Percentiles rank a stretch among this genome's conserved stretches.
These are phyloP conservation scores for Lithobates sylvaticus DNA, from an alignment of 2,797 vertebrate genomes.

Conservation along the genomic window DNA sequence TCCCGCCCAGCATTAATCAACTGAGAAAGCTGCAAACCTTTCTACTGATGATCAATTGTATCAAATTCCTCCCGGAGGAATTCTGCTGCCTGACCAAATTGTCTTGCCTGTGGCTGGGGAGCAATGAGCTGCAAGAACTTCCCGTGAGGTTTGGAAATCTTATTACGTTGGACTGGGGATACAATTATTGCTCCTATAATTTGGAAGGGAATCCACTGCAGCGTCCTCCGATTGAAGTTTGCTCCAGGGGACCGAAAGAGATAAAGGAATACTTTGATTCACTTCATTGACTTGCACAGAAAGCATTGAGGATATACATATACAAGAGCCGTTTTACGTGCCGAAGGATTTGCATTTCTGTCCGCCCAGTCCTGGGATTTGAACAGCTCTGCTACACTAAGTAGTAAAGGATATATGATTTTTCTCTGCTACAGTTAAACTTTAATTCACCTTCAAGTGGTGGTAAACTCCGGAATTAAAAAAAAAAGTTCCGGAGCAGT, in stretches of 20 bases:
- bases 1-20: constrained; percentile 61
- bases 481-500: too few species aligned
- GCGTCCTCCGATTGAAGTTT: constrained; percentile 67
- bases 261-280: constrained; percentile 69
- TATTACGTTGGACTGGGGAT: constrained; percentile 67
- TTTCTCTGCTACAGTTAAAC: too few species aligned
- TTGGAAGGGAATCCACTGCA: constrained; percentile 71
- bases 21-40: constrained; percentile 66
- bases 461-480: too few species aligned
- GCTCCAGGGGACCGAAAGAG: constrained; percentile 63
- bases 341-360: too few species aligned
- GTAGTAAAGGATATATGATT: too few species aligned
- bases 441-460: too few species aligned
- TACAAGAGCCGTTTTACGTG: too few species aligned
- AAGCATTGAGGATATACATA: too few species aligned
- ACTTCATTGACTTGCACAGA: too few species aligned
- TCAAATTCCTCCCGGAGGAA: constrained; percentile 61
- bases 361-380: too few species aligned
- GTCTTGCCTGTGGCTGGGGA: constrained; percentile 66
- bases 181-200: constrained; percentile 65
- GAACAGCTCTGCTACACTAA: too few species aligned
- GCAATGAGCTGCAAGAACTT: constrained; percentile 63
- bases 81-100: constrained; percentile 66
- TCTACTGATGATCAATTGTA: constrained; percentile 65
- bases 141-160: constrained; percentile 66